Evolutionary conservation across 2,113 vertebrate species (phyloP).

Genomic region (Cyprinodon tularosa): DNA sequence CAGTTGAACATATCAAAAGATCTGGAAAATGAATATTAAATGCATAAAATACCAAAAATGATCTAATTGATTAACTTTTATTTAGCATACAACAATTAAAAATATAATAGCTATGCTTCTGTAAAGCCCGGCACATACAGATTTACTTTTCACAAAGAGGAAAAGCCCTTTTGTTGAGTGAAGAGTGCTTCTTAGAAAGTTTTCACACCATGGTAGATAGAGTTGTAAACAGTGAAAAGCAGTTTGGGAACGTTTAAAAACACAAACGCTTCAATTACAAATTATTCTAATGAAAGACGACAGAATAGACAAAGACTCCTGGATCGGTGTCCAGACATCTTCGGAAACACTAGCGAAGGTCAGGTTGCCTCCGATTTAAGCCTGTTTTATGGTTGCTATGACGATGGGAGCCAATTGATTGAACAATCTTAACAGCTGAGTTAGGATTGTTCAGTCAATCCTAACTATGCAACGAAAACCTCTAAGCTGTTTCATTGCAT

Average conservation of each 20-base stretch:
- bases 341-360: no score
- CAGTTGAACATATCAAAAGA: no score
- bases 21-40: background rate
- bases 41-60: background rate
- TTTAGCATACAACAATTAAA: background rate
- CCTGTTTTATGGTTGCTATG: no score
- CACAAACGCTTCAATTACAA: no score
- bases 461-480: constrained; percentile 60
- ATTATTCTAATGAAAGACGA: no score
- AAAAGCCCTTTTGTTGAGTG: constrained; percentile 41
- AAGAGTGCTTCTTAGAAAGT: constrained; percentile 60
- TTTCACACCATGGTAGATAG: constrained; percentile 22
- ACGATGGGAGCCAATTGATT: constrained; percentile 43
- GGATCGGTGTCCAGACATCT: no score
- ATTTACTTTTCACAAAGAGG: constrained; percentile 31
- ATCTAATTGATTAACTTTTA: no score
- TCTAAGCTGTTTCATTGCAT: constrained; percentile 36
- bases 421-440: constrained; percentile 29
- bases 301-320: no score
- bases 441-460: background rate
- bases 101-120: constrained; percentile 10
- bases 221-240: constrained; percentile 44
- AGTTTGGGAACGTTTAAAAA: background rate
- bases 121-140: constrained; percentile 18
- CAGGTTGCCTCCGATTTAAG: no score